Conservation (phyloP, 2,113 vertebrate genomes). For the Aspiorhynchus laticeps region DNA sequence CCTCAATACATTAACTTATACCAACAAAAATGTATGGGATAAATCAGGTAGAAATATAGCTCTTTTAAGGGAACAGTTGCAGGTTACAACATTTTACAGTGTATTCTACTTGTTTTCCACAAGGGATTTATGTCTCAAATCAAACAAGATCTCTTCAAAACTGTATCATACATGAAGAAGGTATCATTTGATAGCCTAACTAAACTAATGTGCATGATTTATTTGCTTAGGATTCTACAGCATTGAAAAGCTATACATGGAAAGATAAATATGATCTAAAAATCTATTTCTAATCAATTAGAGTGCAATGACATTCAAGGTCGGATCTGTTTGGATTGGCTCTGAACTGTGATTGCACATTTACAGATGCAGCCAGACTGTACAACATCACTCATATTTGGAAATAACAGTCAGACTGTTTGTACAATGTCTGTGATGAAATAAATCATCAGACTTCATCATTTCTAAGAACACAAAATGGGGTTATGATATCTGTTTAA, state of each 20-base stretch:
- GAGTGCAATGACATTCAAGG: conserved; percentile 7
- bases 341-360: neutral
- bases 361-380: conserved; percentile 1
- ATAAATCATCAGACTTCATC: neutral
- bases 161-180: neutral
- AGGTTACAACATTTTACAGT: neutral
- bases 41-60: neutral
- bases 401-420: conserved; percentile 1
- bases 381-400: conserved; percentile 4
- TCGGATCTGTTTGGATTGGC: conserved; percentile 18
- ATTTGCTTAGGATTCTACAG: neutral
- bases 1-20: neutral
- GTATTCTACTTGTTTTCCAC: neutral
- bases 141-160: neutral
- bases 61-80: neutral
- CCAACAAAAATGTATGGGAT: neutral
- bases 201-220: neutral
- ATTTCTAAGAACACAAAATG: neutral
- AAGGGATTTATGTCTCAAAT: neutral
- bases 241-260: neutral
- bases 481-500: neutral
- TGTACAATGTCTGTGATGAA: conserved; percentile 22
- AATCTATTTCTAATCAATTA: neutral
- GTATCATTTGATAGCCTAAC: neutral
- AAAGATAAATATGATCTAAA: neutral